Conservation (phyloP, 2,113 vertebrate species). For the Epinephelus lanceolatus region DNA sequence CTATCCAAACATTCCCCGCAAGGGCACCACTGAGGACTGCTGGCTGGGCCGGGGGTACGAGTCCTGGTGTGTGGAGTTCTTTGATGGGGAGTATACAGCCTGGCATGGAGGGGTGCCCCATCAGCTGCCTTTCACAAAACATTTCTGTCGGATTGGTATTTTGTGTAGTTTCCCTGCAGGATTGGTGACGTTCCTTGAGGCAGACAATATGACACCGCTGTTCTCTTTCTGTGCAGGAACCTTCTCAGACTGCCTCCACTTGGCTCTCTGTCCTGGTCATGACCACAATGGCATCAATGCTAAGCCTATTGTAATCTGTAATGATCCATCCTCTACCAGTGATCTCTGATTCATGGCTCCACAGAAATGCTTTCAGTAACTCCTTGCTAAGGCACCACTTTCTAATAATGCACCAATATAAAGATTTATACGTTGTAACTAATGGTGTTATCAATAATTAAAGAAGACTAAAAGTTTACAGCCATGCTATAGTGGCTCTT, state of each 20-base stretch:
- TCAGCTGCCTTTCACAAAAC: slow-evolving; percentile 68
- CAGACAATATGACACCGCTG: slow-evolving; percentile 86
- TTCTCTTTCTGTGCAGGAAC: slow-evolving; percentile 87
- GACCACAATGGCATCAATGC: slow-evolving; percentile 82
- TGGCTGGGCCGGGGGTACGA: slow-evolving; percentile 87
- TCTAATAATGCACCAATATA: neutral
- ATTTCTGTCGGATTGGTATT: slow-evolving; percentile 84
- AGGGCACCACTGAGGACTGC: slow-evolving; percentile 89
- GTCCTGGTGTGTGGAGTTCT: slow-evolving; percentile 88
- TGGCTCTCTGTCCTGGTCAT: slow-evolving; percentile 84
- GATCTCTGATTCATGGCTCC: slow-evolving; percentile 37
- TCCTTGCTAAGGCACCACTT: neutral
- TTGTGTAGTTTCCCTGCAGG: slow-evolving; percentile 89
- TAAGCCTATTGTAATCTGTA: slow-evolving; percentile 80
- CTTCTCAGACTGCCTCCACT: slow-evolving; percentile 80
- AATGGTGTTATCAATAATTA: slow-evolving; percentile 6
- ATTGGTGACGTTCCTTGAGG: slow-evolving; percentile 86
- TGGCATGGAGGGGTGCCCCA: slow-evolving; percentile 82
- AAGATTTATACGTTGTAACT: neutral
- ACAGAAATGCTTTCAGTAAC: slow-evolving; percentile 6
- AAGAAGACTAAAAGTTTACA: neutral
- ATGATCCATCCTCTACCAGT: slow-evolving; percentile 49
- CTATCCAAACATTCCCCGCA: slow-evolving; percentile 86
- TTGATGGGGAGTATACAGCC: slow-evolving; percentile 88
- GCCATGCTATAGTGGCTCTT: too few species aligned